phyloP scores from a whole-genome alignment of 2,113 vertebrate genomes.

The Delphinus delphis region DNA sequence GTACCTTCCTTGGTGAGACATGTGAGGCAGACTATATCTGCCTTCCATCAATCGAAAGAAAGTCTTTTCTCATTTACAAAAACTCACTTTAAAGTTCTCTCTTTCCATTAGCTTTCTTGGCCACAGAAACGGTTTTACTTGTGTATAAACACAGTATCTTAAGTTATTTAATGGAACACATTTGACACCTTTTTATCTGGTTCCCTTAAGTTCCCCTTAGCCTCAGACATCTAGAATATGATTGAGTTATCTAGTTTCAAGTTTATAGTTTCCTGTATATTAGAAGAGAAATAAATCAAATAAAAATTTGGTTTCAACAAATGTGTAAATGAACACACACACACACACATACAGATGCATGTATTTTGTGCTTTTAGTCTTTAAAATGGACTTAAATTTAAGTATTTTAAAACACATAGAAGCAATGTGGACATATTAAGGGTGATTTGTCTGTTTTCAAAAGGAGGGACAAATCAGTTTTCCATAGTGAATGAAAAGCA shows the following conservation, averaged over 20 bases:
- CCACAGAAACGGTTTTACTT: neutral
- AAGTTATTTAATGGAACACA: neutral
- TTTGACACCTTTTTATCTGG: neutral
- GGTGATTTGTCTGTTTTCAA: neutral
- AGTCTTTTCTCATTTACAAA: neutral
- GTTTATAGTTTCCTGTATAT: neutral
- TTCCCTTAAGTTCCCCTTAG: neutral
- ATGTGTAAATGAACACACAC: neutral
- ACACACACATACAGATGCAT: neutral
- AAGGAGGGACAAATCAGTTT: slow-evolving; percentile 3
- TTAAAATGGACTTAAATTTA: neutral
- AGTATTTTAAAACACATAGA: slow-evolving; percentile 15
- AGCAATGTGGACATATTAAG: neutral
- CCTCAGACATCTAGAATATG: neutral
- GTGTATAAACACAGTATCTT: neutral
- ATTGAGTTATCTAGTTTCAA: neutral
- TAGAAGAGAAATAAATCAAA: neutral
- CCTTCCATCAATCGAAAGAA: neutral
- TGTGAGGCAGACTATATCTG: neutral
- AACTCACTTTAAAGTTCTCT: neutral
- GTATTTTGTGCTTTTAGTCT: neutral
- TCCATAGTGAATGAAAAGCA: neutral
- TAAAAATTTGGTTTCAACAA: neutral
- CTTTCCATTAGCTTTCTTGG: neutral
- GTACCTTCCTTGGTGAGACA: neutral